These are phyloP conservation scores for Pyrrhia umbra DNA, from an alignment of 2,888 invertebrate species.

Conservation along the genomic window DNA sequence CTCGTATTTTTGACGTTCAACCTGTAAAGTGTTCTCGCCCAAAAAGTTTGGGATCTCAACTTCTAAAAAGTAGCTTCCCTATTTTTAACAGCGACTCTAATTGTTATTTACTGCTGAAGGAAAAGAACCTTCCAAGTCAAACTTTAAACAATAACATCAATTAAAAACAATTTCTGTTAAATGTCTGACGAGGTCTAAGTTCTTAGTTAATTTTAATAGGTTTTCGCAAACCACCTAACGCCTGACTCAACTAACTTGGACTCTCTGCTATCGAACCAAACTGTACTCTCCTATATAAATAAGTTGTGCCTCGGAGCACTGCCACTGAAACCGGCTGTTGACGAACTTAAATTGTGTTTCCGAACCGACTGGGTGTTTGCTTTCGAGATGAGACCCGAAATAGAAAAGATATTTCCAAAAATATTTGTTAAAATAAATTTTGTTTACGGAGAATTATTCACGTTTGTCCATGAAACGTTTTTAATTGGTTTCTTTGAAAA, in stretches of 20 bases:
- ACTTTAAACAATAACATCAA: constrained; percentile 9
- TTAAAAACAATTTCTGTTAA: constrained; percentile 22
- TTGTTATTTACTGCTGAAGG: constrained; percentile 10
- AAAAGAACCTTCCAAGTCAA: background rate
- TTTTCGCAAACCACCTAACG: constrained; percentile 50
- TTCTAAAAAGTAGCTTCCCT: constrained; percentile 23
- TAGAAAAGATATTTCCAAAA: constrained; percentile 68
- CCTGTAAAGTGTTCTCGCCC: constrained; percentile 48
- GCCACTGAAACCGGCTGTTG: constrained; percentile 74
- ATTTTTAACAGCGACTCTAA: constrained; percentile 29
- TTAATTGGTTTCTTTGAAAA: constrained; percentile 52
- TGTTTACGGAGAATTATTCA: constrained; percentile 61
- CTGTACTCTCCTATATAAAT: constrained; percentile 67
- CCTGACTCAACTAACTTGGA: constrained; percentile 65
- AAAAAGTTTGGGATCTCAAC: constrained; percentile 42
- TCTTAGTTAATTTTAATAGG: constrained; percentile 59
- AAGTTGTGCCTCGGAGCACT: constrained; percentile 64
- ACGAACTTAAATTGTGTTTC: constrained; percentile 85
- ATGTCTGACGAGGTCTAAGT: constrained; percentile 9
- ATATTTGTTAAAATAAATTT: constrained; percentile 68
- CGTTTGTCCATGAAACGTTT: constrained; percentile 39
- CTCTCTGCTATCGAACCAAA: constrained; percentile 57
- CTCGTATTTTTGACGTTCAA: constrained; percentile 54
- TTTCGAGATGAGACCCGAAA: constrained; percentile 69
- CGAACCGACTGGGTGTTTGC: constrained; percentile 72